Conservation (phyloP, 2,113 vertebrate species). For the Hypocryptadius cinnamomeus region DNA sequence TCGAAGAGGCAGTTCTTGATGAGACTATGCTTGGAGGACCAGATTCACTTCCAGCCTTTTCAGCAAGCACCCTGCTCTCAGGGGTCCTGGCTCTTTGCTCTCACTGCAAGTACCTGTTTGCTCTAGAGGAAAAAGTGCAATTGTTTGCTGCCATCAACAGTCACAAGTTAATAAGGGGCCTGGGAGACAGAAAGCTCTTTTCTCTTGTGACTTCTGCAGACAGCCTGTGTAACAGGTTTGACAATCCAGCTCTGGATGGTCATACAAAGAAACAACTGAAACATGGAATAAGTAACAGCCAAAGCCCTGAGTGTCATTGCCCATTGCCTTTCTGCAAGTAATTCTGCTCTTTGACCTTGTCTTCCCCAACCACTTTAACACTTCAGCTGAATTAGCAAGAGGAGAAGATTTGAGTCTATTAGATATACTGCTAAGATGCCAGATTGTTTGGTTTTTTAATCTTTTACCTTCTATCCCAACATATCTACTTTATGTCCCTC, state of each 20-base stretch:
- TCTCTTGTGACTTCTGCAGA: background rate
- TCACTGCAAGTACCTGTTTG: background rate
- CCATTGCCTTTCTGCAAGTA: background rate
- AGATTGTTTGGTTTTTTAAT: background rate
- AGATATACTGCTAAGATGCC: background rate
- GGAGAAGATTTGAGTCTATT: background rate
- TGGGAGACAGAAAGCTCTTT: background rate
- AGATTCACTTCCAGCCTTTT: background rate
- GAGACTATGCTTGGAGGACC: background rate
- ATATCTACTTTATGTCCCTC: background rate
- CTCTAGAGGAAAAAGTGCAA: background rate
- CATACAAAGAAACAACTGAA: background rate
- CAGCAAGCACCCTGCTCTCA: background rate
- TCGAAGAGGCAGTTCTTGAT: background rate
- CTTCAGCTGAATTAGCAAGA: background rate
- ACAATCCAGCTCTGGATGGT: background rate
- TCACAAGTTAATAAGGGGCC: background rate
- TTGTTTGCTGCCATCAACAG: background rate
- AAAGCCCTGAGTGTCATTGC: background rate
- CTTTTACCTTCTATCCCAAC: background rate
- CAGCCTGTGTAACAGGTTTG: background rate
- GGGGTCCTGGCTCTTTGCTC: background rate
- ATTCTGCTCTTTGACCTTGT: background rate
- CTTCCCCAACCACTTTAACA: background rate
- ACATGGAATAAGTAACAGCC: accelerated